Evolutionary conservation across 2,797 vertebrate genomes (phyloP), one percentile per base, ranked within the genome.

Genomic region (Myotis findleyi): DNA sequence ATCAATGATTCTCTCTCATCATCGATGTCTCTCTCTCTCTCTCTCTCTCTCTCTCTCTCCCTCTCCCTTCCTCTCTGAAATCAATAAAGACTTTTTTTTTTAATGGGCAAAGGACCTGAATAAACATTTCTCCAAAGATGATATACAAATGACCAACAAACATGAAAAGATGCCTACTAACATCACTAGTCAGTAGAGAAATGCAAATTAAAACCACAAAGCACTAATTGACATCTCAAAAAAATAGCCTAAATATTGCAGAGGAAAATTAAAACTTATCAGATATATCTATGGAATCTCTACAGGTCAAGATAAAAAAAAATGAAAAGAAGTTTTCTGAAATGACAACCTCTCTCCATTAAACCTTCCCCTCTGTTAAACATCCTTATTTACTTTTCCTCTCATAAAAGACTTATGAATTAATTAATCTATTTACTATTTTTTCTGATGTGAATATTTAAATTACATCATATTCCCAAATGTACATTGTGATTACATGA

Each of bases 371-470:
- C 49, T 93, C 20, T 57, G 59, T 85, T 36, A 57, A 47, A 77
- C 30, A 85, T 36, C 7, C 6, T 86, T 87, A 83, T 79, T 72
- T 89, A 86, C 18, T 92, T 87, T 90, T 94, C 38, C 36, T 87
- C 13, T 87, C 18, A 21, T 77, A 49, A 49, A 68, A 49, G 7
- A 55, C 11, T 47, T 81, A 44, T 11, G 30, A 92, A 76, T 94
- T 93, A 86, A 86, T 89, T 89, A 53, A 86, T 55, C 21, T 49
- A 55, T 49, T 95, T 91, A 88, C 44, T 33, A n/a, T 62, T 62
- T 92, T 81, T 89, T 89, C 30, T 23, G 30, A 88, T 91, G 36
- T 84, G 72, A 79, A 93, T 73, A 93, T 77, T 96, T 93, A 89
- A 79, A 57, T 77, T 68, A 66, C 0, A 79, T 87, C 55, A 77